Evolutionary conservation across 2,113 vertebrate genomes (phyloP), one percentile per base, ranked within the genome.

Genomic region (Equus quagga): DNA sequence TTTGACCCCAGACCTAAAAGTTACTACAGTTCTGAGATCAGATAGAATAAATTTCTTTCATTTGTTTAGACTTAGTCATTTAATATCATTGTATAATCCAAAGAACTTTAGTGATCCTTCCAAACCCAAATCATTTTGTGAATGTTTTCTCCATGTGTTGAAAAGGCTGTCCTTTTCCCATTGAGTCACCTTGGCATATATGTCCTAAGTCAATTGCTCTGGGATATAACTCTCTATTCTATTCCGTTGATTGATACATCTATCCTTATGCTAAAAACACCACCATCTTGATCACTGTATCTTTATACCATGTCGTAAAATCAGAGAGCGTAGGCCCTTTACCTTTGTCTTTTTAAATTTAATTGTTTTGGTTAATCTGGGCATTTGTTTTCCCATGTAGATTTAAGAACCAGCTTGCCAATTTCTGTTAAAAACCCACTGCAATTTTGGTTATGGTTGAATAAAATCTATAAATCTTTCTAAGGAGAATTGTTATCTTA

Each of bases 51-150:
- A 12, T 72, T 93, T 86, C 24, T 75, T 80, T 67, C 31, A 76
- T 23, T 24, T 49, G 28, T 13, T 89, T 9, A n/a, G 49, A 11
- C 18, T 91, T 46, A 60, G 23, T 58, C 79, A 26, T n/a, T 56
- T 72, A 84, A 89, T n/a, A 15, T 2, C 8, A 49, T 64, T 54
- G 72, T 64, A 96, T 98, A 92, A 95, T 36, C 54, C 8, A 89
- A 58, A 56, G 80, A 26, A 91, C 23, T n/a, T 91, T 21, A 69
- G 60, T 92, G 83, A 89, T 70, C 95, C 17, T 86, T 96, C 88
- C 21, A 72, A 82, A 91, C 36, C 51, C 95, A 49, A 91, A 88
- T 10, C 21, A 11, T 54, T 67, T 82, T n/a, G 75, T 60, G 8
- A 69, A 82, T 92, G 13, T 7, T 19, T 69, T 80, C 82, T 24